Evolutionary conservation across 2,888 invertebrate genomes (phyloP).

Genomic region (Amphiduros pacificus): DNA sequence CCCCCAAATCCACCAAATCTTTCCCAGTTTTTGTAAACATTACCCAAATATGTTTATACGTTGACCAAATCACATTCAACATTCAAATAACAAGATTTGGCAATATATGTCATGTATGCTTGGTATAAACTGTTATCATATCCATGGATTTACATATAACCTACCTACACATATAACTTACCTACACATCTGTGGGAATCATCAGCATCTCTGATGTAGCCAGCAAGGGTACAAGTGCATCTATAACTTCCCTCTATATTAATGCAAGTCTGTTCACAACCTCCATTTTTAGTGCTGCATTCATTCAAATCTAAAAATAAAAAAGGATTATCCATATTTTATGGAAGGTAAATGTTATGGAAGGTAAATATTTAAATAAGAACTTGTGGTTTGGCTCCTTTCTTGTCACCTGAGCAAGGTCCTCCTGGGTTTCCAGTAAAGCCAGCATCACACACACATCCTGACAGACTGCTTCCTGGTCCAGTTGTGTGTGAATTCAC

Average conservation of each 20-base stretch:
- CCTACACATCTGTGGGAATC: background rate
- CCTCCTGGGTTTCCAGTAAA: background rate
- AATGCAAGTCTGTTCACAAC: slow-evolving; percentile 1
- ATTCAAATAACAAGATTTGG: no score
- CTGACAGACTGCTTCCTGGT: background rate
- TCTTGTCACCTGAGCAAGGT: background rate
- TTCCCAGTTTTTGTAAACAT: no score
- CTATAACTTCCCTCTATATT: background rate
- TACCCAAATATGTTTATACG: no score
- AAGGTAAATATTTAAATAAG: no score
- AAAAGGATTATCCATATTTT: background rate
- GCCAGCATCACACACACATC: background rate
- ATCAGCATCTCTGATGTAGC: background rate
- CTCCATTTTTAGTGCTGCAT: background rate
- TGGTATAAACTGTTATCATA: no score
- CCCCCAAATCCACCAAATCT: no score
- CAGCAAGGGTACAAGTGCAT: background rate
- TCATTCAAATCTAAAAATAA: background rate
- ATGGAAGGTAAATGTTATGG: background rate
- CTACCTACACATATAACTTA: background rate
- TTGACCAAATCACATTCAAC: no score
- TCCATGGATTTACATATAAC: background rate
- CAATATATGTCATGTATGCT: no score
- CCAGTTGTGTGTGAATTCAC: background rate
- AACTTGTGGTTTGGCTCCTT: no score